A percentile compares a stretch with the other conserved stretches of the same genome.
phyloP scores from a whole-genome alignment of 2,113 vertebrate genomes.

The Xiphophorus couchianus region DNA sequence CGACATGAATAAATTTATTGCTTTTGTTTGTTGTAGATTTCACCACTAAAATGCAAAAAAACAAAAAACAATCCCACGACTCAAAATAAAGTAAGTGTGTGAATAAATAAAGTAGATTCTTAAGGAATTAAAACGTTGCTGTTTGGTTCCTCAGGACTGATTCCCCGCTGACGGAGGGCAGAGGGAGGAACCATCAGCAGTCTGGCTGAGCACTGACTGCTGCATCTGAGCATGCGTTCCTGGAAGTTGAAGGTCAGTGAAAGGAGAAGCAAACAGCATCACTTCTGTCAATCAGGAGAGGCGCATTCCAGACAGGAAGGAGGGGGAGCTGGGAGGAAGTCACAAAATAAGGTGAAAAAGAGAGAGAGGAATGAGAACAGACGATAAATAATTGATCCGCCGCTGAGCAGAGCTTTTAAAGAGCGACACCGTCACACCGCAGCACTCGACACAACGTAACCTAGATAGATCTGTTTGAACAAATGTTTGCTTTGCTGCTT shows the following conservation, averaged over 20 bases:
- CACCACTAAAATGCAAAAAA: too few species aligned
- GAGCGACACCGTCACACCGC: constrained; percentile 13
- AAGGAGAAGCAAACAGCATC: constrained; percentile 67
- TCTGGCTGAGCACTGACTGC: constrained; percentile 36
- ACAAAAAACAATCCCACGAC: too few species aligned
- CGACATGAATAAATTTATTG: too few species aligned
- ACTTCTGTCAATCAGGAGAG: constrained; percentile 64
- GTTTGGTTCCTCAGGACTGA: constrained; percentile 28
- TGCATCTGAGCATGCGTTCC: constrained; percentile 36
- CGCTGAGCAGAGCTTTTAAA: constrained; percentile 29
- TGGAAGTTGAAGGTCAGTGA: constrained; percentile 73
- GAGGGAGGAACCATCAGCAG: constrained; percentile 66
- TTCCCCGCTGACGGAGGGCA: constrained; percentile 48
- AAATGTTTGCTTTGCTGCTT: constrained; percentile 36
- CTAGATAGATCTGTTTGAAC: constrained; percentile 31
- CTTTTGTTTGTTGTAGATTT: too few species aligned
- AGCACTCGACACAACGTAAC: constrained; percentile 24
- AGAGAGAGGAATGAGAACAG: constrained; percentile 24
- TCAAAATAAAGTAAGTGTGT: too few species aligned
- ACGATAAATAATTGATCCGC: constrained; percentile 52
- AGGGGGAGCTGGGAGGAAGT: background rate
- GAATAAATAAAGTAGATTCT: too few species aligned
- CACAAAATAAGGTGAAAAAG: background rate
- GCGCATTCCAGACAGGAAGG: background rate
- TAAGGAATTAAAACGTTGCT: too few species aligned